These are phyloP conservation scores for Synaphobranchus kaupii DNA, from an alignment of 2,797 vertebrate species.

Conservation along the genomic window DNA sequence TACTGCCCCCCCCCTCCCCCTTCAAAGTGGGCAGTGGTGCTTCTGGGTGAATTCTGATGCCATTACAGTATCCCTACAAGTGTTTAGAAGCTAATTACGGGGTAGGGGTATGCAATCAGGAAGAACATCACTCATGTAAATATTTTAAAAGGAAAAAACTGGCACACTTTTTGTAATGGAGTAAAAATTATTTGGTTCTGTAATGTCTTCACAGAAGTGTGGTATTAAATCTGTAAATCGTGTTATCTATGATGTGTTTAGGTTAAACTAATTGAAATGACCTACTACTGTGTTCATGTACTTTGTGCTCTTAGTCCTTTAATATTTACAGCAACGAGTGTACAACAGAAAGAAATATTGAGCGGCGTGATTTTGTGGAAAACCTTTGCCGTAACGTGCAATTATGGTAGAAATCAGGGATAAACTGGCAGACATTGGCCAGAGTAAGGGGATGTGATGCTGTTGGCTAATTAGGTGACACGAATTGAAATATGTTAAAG, in stretches of 20 bases:
- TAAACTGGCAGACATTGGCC: background rate
- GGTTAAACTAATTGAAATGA: constrained; percentile 75
- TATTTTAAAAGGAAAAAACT: constrained; percentile 59
- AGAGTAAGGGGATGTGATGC: background rate
- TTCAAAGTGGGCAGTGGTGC: constrained; percentile 67
- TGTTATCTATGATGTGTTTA: constrained; percentile 63
- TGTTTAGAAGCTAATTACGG: constrained; percentile 52
- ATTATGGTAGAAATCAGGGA: constrained; percentile 27
- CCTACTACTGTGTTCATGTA: constrained; percentile 79
- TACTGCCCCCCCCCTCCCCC: constrained; percentile 45
- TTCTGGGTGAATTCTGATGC: constrained; percentile 62
- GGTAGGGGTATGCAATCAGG: constrained; percentile 74
- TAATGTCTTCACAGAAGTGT: constrained; percentile 63
- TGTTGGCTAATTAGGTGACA: background rate
- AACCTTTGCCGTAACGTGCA: constrained; percentile 11
- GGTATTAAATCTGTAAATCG: constrained; percentile 53
- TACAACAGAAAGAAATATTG: constrained; percentile 50
- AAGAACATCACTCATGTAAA: constrained; percentile 50
- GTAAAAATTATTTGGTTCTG: constrained; percentile 50
- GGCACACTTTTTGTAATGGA: constrained; percentile 59
- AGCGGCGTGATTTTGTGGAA: background rate
- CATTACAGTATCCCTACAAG: constrained; percentile 63
- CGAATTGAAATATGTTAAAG: constrained; percentile 15
- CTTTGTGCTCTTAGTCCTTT: constrained; percentile 49
- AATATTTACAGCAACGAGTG: constrained; percentile 49